Evolutionary conservation across 2,888 invertebrate species (phyloP).

Genomic region (Allacma fusca): DNA sequence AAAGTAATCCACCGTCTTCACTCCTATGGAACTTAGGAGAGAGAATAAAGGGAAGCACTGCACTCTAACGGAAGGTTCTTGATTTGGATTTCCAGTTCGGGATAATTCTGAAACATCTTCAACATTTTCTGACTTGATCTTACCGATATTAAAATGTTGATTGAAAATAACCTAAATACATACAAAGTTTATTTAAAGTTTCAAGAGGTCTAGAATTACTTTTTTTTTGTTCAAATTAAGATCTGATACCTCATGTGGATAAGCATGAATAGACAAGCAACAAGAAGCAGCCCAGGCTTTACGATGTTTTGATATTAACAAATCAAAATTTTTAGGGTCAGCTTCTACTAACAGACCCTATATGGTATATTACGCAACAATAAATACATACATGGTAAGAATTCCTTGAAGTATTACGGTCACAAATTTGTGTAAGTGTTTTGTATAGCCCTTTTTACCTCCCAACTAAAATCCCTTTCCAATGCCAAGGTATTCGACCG

Average conservation of each 20-base stretch:
- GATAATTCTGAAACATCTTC: too few species aligned
- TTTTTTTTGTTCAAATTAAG: neutral
- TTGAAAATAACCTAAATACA: conserved; percentile 26
- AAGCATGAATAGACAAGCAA: conserved; percentile 62
- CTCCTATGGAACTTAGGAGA: conserved; percentile 63
- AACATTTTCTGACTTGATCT: conserved; percentile 14
- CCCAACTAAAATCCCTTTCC: conserved; percentile 63
- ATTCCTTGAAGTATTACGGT: neutral
- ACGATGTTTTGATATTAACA: conserved; percentile 62
- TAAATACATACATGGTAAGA: conserved; percentile 43
- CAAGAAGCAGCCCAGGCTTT: conserved; percentile 63
- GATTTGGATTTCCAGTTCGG: too few species aligned
- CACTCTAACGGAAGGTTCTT: too few species aligned
- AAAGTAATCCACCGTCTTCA: conserved; percentile 64
- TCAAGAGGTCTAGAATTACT: too few species aligned
- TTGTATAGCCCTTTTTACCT: conserved; percentile 38
- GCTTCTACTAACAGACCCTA: conserved; percentile 64
- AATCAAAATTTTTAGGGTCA: conserved; percentile 63
- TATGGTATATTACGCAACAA: conserved; percentile 64
- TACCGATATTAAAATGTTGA: conserved; percentile 35
- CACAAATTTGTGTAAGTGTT: too few species aligned
- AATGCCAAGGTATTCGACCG: conserved; percentile 64
- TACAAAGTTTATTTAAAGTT: neutral
- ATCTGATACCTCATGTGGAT: conserved; percentile 53
- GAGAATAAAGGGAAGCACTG: conserved; percentile 65